These are phyloP conservation scores for Rugalucina vietnamica DNA, from an alignment of 2,888 invertebrate genomes.

Conservation along the genomic window DNA sequence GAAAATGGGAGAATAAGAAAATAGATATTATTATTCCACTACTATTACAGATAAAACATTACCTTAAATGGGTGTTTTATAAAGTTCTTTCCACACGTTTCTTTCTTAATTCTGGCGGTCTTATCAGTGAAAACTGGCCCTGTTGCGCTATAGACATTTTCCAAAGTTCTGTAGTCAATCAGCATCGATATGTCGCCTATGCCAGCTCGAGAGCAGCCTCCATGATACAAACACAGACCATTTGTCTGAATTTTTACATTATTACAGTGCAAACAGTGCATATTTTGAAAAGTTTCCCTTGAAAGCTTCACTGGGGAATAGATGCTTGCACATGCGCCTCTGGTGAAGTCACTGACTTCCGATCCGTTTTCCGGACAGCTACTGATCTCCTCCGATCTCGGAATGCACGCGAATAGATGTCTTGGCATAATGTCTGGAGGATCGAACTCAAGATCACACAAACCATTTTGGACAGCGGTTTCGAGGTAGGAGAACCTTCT, in stretches of 20 bases:
- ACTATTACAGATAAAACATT: too few relatives aligned
- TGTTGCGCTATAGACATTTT: neutral
- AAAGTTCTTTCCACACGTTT: neutral
- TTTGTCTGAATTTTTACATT: neutral
- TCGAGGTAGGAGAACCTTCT: neutral
- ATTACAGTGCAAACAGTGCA: neutral
- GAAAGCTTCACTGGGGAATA: neutral
- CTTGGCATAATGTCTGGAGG: neutral
- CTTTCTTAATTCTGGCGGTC: neutral
- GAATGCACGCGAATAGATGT: neutral
- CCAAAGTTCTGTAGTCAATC: neutral
- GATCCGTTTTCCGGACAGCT: neutral
- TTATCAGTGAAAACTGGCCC: neutral
- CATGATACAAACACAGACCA: neutral
- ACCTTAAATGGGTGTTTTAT: neutral
- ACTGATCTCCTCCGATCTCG: neutral
- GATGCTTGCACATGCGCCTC: neutral
- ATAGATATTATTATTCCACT: too few relatives aligned
- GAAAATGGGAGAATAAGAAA: too few relatives aligned
- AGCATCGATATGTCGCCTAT: neutral
- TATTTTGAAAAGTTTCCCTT: neutral
- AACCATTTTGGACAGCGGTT: neutral
- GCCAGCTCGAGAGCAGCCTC: neutral
- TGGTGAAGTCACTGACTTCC: neutral
- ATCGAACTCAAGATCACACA: neutral